These are phyloP conservation scores for Microctenopoma lineatum DNA, from an alignment of 2,797 vertebrate species.

Conservation along the genomic window DNA sequence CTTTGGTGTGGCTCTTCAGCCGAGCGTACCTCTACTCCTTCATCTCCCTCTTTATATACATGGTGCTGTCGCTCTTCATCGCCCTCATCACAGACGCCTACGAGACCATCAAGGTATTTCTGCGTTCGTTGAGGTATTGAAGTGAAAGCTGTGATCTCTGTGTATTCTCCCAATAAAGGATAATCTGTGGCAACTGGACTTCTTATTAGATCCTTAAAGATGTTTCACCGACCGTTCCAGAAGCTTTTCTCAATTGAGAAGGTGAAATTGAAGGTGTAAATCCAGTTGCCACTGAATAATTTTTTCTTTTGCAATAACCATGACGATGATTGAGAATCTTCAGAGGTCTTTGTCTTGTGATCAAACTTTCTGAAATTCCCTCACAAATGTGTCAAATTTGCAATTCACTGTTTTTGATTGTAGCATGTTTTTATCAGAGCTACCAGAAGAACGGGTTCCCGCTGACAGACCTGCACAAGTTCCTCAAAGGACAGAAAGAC, in stretches of 20 bases:
- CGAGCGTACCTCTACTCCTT: slow-evolving; percentile 95
- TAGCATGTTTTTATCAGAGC: slow-evolving; percentile 81
- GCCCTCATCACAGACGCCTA: slow-evolving; percentile 97
- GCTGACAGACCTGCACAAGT: slow-evolving; percentile 91
- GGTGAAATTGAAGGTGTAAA: no score
- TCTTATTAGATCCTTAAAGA: no score
- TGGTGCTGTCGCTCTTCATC: slow-evolving; percentile 98
- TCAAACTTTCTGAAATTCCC: no score
- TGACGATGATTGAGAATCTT: no score
- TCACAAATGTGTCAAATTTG: no score
- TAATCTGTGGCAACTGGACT: no score
- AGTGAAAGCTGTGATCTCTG: neutral
- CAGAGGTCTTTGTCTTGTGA: no score
- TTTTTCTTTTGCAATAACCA: no score
- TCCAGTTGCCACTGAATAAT: no score
- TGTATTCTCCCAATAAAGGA: no score
- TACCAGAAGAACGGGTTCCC: slow-evolving; percentile 92
- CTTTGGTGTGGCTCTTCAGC: slow-evolving; percentile 94
- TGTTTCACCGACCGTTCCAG: no score
- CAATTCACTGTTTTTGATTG: slow-evolving; percentile 1
- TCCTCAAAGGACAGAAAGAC: slow-evolving; percentile 84
- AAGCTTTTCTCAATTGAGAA: no score
- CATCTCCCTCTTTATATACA: slow-evolving; percentile 97
- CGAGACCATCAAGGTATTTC: slow-evolving; percentile 94
- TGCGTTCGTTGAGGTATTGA: neutral